phyloP scores from a whole-genome alignment of 2,113 vertebrate species.

The Noctilio leporinus region DNA sequence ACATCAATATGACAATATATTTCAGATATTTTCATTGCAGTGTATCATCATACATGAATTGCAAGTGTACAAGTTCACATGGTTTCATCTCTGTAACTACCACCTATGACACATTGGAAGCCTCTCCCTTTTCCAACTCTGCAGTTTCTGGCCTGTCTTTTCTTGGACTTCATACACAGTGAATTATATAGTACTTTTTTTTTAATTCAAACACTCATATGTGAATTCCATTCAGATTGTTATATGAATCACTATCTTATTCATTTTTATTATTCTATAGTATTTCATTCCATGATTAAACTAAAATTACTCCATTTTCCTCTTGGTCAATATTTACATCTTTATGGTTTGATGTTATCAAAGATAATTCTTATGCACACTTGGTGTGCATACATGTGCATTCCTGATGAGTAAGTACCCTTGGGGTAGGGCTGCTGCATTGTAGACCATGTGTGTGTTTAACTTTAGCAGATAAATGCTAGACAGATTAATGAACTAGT shows the following conservation, averaged over 20 bases:
- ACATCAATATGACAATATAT: neutral
- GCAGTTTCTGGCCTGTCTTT: fast-evolving
- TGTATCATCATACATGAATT: fast-evolving
- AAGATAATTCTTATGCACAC: neutral
- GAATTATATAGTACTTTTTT: fast-evolving
- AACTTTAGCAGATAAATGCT: fast-evolving
- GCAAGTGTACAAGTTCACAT: fast-evolving
- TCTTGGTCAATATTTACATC: neutral
- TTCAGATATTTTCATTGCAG: neutral
- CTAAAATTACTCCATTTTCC: neutral
- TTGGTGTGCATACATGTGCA: fast-evolving
- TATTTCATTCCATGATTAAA: neutral
- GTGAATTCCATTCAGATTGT: too few relatives aligned
- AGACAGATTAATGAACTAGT: fast-evolving
- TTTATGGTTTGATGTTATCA: fast-evolving
- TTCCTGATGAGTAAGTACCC: too few relatives aligned
- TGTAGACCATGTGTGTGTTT: fast-evolving
- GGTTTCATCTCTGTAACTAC: neutral
- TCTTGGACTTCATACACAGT: fast-evolving
- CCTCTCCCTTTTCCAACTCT: neutral
- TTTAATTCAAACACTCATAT: neutral
- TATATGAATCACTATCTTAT: neutral
- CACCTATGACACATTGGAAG: fast-evolving
- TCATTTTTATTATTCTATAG: neutral
- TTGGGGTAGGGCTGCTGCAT: fast-evolving